Evolutionary conservation across 2,888 invertebrate species (phyloP).

Genomic region (Heliconius sara): DNA sequence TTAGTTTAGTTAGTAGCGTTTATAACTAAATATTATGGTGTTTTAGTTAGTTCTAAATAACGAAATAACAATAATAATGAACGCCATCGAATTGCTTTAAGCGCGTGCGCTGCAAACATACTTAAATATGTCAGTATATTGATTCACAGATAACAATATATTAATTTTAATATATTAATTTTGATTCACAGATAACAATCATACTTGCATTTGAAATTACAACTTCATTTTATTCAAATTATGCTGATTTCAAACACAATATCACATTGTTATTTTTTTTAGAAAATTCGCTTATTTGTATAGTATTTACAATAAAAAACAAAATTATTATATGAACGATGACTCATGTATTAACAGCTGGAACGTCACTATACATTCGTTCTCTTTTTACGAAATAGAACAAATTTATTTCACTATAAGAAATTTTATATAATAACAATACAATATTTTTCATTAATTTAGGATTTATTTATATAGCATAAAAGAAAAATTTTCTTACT

Average conservation of each 20-base stretch:
- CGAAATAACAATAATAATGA: no score
- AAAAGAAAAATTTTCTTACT: neutral
- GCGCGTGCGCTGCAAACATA: no score
- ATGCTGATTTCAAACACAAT: neutral
- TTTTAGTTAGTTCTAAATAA: no score
- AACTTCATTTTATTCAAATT: neutral
- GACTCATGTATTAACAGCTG: constrained; percentile 9
- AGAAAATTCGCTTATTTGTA: neutral
- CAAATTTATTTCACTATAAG: neutral
- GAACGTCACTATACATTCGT: neutral
- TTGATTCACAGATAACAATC: constrained; percentile 14
- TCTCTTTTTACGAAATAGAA: neutral
- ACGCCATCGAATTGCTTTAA: no score
- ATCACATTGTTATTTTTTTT: neutral
- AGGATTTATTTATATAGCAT: neutral
- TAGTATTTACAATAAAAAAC: neutral
- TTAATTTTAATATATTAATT: no score
- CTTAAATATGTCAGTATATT: no score
- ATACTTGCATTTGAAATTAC: neutral
- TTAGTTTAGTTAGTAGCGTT: no score
- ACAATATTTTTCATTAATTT: neutral
- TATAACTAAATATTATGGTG: no score
- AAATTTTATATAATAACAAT: neutral
- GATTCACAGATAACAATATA: constrained; percentile 13
- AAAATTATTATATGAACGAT: neutral